phyloP scores from a whole-genome alignment of 2,888 invertebrate genomes.

The Dinocampus coccinellae region DNA sequence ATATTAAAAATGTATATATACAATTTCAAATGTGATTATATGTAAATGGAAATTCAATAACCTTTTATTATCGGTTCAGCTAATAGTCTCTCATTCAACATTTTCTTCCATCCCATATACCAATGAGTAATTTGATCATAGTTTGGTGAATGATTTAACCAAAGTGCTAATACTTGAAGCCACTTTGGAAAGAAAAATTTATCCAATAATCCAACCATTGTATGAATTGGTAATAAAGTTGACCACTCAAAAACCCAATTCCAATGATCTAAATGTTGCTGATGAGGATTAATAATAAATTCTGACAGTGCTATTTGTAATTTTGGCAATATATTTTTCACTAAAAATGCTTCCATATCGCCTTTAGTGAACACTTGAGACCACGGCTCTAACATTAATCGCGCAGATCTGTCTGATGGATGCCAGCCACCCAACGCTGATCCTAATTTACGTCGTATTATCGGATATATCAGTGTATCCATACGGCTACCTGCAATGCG shows the following conservation, averaged over 20 bases:
- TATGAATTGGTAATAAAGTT: conserved; percentile 83
- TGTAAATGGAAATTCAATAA: conserved; percentile 48
- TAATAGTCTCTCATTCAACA: conserved; percentile 74
- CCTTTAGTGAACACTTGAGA: conserved; percentile 80
- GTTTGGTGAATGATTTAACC: conserved; percentile 92
- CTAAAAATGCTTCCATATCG: conserved; percentile 84
- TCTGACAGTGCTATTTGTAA: conserved; percentile 78
- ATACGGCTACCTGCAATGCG: conserved; percentile 68
- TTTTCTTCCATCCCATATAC: conserved; percentile 79
- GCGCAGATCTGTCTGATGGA: conserved; percentile 93
- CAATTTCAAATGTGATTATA: conserved; percentile 2
- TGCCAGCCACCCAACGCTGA: conserved; percentile 94
- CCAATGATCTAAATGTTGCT: conserved; percentile 88
- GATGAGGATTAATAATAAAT: conserved; percentile 80
- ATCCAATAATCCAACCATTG: conserved; percentile 85
- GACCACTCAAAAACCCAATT: conserved; percentile 96
- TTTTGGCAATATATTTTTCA: conserved; percentile 91
- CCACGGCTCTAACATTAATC: conserved; percentile 94
- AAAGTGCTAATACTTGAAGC: conserved; percentile 86
- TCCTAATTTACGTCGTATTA: conserved; percentile 92
- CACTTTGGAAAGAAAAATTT: conserved; percentile 94
- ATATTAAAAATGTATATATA: too few relatives aligned
- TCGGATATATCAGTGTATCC: conserved; percentile 81
- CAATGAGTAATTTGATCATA: conserved; percentile 91
- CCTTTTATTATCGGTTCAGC: conserved; percentile 73